phyloP scores from a whole-genome alignment of 2,113 vertebrate species.

The Ameiurus melas region DNA sequence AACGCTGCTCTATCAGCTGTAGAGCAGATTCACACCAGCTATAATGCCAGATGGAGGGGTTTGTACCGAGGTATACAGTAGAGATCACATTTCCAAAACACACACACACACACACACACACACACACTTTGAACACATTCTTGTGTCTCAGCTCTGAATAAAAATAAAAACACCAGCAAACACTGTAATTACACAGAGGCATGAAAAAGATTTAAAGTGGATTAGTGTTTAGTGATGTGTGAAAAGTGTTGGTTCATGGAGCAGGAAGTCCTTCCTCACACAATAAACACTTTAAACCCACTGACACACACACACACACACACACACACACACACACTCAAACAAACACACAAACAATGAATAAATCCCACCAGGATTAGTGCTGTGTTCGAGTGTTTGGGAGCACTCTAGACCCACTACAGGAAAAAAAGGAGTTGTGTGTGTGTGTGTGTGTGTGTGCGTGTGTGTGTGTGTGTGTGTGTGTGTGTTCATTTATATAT shows the following conservation, averaged over 20 bases:
- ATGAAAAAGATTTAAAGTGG: conserved; percentile 9
- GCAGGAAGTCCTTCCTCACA: background rate
- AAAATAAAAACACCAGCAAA: background rate
- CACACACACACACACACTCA: background rate
- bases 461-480: background rate
- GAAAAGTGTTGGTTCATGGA: conserved; percentile 24
- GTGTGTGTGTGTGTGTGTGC: no score
- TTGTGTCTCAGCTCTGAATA: background rate
- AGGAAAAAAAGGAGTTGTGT: background rate
- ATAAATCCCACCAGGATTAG: conserved; percentile 11
- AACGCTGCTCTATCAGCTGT: conserved; percentile 37
- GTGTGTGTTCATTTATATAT: background rate
- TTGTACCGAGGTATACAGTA: conserved; percentile 21
- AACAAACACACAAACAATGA: conserved; percentile 7
- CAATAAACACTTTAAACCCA: background rate
- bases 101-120: conserved; percentile 23
- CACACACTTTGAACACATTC: background rate
- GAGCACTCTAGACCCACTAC: background rate
- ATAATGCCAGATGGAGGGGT: conserved; percentile 29
- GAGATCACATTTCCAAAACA: conserved; percentile 41
- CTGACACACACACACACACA: background rate
- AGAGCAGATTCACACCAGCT: conserved; percentile 30
- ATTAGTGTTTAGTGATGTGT: conserved; percentile 37
- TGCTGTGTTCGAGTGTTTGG: background rate
- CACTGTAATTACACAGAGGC: background rate